Evolutionary conservation across 2,888 invertebrate species (phyloP).

Genomic region (Allacma fusca): DNA sequence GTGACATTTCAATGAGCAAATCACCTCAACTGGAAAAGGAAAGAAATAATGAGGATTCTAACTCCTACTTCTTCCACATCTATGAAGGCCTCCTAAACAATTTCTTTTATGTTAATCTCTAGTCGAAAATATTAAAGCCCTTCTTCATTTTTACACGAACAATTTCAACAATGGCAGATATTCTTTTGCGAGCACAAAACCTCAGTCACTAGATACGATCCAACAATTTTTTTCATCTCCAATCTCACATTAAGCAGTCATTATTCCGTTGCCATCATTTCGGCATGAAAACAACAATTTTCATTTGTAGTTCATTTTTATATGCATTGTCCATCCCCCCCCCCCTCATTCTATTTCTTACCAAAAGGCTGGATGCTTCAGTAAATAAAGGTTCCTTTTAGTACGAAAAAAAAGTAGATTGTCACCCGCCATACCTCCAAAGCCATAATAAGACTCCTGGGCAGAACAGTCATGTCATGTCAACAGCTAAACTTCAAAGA

Average conservation of each 20-base stretch:
- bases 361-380: not conserved
- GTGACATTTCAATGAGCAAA: slow-evolving; percentile 30
- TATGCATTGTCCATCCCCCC: slow-evolving; percentile 1
- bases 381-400: too few species aligned
- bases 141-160: slow-evolving; percentile 13
- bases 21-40: slow-evolving; percentile 40
- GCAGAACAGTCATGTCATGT: too few species aligned
- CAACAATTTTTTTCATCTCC: not conserved
- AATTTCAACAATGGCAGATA: slow-evolving; percentile 12
- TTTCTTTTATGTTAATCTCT: slow-evolving; percentile 12
- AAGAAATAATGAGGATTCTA: slow-evolving; percentile 38
- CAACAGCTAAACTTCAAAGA: too few species aligned
- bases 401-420: too few species aligned
- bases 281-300: slow-evolving; percentile 16
- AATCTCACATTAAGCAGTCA: slow-evolving; percentile 1
- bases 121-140: slow-evolving; percentile 16
- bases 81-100: slow-evolving; percentile 16
- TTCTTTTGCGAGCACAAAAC: slow-evolving; percentile 16
- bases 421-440: too few species aligned
- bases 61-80: slow-evolving; percentile 4
- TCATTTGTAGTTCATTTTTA: slow-evolving; percentile 16
- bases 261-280: not conserved
- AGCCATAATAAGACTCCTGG: too few species aligned
- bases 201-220: slow-evolving; percentile 13
- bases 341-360: not conserved